Evolutionary conservation across 2,113 vertebrate species (phyloP).

Genomic region (Reinhardtius hippoglossoides): DNA sequence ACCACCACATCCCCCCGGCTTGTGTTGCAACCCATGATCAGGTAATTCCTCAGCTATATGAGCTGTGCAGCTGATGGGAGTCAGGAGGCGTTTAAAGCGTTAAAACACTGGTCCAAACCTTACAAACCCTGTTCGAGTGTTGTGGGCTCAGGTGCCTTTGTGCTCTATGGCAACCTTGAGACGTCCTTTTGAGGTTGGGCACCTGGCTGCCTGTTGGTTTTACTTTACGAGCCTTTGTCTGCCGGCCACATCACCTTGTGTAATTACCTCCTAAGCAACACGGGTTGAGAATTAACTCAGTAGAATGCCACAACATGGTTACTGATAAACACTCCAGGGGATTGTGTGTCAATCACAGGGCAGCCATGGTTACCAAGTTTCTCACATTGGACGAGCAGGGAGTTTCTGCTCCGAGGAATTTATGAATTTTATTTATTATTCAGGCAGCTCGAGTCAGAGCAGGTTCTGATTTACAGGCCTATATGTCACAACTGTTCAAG

Average conservation of each 20-base stretch:
- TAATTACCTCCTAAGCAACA: conserved; percentile 69
- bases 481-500: neutral
- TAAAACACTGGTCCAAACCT: conserved; percentile 34
- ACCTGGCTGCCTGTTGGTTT: conserved; percentile 53
- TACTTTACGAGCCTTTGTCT: conserved; percentile 63
- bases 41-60: neutral
- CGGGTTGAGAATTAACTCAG: conserved; percentile 72
- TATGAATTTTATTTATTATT: neutral
- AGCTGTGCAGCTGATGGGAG: conserved; percentile 26
- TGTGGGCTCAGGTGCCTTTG: conserved; percentile 60
- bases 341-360: conserved; percentile 41
- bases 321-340: conserved; percentile 67
- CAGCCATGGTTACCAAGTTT: conserved; percentile 44
- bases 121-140: conserved; percentile 47
- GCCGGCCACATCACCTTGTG: conserved; percentile 26
- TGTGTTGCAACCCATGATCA: conserved; percentile 78
- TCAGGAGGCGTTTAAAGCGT: conserved; percentile 23
- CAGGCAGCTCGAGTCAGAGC: neutral
- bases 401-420: conserved; percentile 12
- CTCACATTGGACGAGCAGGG: neutral
- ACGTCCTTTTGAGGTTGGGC: conserved; percentile 57
- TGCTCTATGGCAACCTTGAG: conserved; percentile 70
- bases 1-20: conserved; percentile 65
- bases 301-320: conserved; percentile 61
- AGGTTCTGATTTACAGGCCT: neutral